Evolutionary conservation across 1,140 invertebrate species (phyloP).

Genomic region (Aphelenchoides avenae): DNA sequence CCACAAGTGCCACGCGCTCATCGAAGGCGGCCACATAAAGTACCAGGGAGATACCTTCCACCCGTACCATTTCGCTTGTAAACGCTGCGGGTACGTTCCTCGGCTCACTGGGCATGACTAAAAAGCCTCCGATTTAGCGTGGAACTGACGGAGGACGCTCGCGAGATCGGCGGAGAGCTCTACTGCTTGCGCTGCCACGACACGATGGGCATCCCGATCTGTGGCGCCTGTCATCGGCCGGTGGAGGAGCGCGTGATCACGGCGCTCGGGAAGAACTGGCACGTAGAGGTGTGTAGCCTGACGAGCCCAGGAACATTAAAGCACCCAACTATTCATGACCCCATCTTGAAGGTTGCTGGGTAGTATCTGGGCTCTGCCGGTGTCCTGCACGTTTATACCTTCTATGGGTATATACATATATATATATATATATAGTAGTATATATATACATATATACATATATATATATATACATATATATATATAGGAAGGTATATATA

Average conservation of each 20-base stretch:
- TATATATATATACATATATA: too few relatives aligned
- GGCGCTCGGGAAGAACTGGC: constrained; percentile 97
- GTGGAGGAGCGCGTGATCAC: constrained; percentile 94
- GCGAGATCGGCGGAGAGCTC: constrained; percentile 89
- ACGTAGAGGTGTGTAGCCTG: constrained; percentile 90
- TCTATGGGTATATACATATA: too few relatives aligned
- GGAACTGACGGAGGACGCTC: constrained; percentile 74
- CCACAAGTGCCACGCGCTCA: constrained; percentile 95
- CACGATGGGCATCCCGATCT: constrained; percentile 93
- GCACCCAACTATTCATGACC: too few relatives aligned
- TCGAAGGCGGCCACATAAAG: constrained; percentile 90
- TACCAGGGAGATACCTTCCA: constrained; percentile 96
- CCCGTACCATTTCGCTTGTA: constrained; percentile 98
- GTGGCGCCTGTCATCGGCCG: constrained; percentile 88
- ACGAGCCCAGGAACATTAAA: too few relatives aligned
- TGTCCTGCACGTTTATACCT: too few relatives aligned
- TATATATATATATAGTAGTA: not conserved
- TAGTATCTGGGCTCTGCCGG: too few relatives aligned
- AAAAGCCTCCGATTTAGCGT: constrained; percentile 64
- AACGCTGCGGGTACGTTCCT: constrained; percentile 51
- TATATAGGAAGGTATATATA: too few relatives aligned
- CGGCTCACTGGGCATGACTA: constrained; percentile 65
- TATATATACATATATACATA: not conserved
- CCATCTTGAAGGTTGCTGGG: too few relatives aligned
- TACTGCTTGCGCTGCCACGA: constrained; percentile 97